These are phyloP conservation scores for Mastacembelus armatus DNA, from an alignment of 2,797 vertebrate genomes.

Conservation along the genomic window DNA sequence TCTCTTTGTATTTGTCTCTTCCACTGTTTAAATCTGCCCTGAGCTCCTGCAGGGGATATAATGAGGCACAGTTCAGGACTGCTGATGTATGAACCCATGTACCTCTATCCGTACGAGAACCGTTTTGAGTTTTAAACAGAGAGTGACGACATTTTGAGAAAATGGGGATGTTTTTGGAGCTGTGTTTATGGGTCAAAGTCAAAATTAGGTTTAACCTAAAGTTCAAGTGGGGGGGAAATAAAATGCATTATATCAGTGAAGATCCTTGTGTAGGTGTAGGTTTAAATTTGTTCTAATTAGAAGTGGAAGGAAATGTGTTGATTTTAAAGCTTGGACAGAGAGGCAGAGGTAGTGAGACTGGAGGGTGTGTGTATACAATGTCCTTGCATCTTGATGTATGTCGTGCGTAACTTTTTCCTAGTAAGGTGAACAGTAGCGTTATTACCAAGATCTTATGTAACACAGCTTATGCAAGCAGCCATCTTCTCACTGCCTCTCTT, in stretches of 20 bases:
- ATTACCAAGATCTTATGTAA: constrained; percentile 77
- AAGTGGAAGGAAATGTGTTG: neutral
- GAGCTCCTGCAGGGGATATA: constrained; percentile 46
- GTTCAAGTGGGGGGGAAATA: too few relatives aligned
- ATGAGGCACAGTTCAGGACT: constrained; percentile 33
- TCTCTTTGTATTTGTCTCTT: neutral
- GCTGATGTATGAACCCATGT: constrained; percentile 13
- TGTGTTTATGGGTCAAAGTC: too few relatives aligned
- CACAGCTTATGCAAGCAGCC: constrained; percentile 70
- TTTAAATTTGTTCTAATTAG: too few relatives aligned
- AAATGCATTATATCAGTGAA: neutral
- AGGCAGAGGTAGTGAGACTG: constrained; percentile 8
- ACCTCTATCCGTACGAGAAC: neutral
- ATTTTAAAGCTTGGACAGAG: constrained; percentile 3
- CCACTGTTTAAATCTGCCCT: constrained; percentile 28
- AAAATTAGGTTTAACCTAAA: too few relatives aligned
- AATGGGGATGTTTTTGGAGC: neutral
- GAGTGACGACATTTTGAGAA: neutral
- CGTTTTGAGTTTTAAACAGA: neutral
- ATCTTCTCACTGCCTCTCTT: constrained; percentile 50
- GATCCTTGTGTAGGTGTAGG: neutral
- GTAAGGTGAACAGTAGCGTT: constrained; percentile 61
- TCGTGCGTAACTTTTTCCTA: constrained; percentile 60
- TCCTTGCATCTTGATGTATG: constrained; percentile 39
- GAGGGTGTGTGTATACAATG: constrained; percentile 1